These are phyloP conservation scores for Ophthalmolycus amberensis DNA, from an alignment of 2,113 vertebrate genomes.

Conservation along the genomic window DNA sequence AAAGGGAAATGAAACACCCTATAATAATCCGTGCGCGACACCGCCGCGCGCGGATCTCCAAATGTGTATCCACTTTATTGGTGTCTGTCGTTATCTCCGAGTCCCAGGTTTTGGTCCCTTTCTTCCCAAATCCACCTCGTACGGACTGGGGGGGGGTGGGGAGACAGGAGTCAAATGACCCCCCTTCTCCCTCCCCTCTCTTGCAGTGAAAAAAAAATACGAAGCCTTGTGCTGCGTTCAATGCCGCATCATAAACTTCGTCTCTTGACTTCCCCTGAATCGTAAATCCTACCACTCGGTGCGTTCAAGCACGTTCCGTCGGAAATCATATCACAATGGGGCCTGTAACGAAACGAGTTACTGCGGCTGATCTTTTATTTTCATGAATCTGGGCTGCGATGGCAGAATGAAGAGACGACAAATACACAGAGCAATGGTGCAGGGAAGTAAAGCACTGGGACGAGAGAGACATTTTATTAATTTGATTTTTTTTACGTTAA, in stretches of 20 bases:
- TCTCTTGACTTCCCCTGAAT: constrained; percentile 8
- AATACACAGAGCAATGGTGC: not conserved
- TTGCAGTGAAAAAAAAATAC: constrained; percentile 44
- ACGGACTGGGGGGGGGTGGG: constrained; percentile 78
- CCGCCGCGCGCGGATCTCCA: constrained; percentile 61
- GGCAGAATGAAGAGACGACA: not conserved
- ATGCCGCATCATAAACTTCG: constrained; percentile 56
- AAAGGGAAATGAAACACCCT: constrained; percentile 48
- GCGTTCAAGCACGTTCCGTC: constrained; percentile 49
- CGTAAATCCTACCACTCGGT: constrained; percentile 43
- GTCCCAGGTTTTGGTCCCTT: constrained; percentile 72
- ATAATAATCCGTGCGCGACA: constrained; percentile 71
- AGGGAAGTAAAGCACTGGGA: too few species aligned
- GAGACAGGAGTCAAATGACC: constrained; percentile 76
- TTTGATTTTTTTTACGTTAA: too few species aligned
- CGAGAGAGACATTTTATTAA: not conserved
- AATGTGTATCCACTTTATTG: constrained; percentile 50
- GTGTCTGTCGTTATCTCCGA: constrained; percentile 73
- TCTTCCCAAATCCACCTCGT: constrained; percentile 75
- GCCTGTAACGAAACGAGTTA: not conserved
- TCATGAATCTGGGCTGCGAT: constrained; percentile 19
- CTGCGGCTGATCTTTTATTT: constrained; percentile 15
- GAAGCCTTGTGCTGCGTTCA: constrained; percentile 74
- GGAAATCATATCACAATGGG: constrained; percentile 33
- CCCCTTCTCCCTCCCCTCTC: constrained; percentile 38